phyloP scores from a whole-genome alignment of 2,113 vertebrate genomes.

The Desmodus rotundus region DNA sequence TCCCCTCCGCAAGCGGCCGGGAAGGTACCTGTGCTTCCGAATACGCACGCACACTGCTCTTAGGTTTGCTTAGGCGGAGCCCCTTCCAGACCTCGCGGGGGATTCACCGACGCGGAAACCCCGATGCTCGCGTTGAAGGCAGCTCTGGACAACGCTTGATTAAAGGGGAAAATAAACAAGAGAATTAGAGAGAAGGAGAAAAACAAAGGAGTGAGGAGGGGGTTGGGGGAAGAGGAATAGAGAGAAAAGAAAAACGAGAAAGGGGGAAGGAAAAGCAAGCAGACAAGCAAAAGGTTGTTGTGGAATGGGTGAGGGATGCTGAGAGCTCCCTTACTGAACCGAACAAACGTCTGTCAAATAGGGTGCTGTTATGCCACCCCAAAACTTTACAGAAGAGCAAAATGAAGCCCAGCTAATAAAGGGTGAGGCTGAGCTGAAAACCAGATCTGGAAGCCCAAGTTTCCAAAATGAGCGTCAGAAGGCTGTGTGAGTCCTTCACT shows the following conservation, averaged over 20 bases:
- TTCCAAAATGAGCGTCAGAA: neutral
- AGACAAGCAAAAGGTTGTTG: neutral
- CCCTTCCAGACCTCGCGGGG: neutral
- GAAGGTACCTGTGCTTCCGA: neutral
- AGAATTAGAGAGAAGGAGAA: neutral
- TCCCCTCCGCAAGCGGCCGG: accelerated
- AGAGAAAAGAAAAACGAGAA: neutral
- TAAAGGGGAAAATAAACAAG: neutral
- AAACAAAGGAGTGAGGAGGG: neutral
- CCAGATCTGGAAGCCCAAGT: neutral
- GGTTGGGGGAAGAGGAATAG: neutral
- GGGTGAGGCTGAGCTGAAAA: neutral
- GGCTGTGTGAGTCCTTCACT: neutral
- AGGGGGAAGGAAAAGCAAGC: neutral
- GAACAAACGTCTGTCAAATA: neutral
- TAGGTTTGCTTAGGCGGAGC: neutral
- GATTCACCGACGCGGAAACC: neutral
- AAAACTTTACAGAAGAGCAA: neutral
- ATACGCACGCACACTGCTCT: neutral
- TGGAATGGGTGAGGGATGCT: no score
- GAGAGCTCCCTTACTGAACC: neutral
- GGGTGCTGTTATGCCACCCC: neutral
- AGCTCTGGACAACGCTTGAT: neutral
- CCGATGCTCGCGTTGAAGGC: neutral
- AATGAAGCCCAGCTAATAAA: neutral